Base-by-base conservation (phyloP, 2,888 invertebrate species). In the Ferdinandea cuprea region DNA sequence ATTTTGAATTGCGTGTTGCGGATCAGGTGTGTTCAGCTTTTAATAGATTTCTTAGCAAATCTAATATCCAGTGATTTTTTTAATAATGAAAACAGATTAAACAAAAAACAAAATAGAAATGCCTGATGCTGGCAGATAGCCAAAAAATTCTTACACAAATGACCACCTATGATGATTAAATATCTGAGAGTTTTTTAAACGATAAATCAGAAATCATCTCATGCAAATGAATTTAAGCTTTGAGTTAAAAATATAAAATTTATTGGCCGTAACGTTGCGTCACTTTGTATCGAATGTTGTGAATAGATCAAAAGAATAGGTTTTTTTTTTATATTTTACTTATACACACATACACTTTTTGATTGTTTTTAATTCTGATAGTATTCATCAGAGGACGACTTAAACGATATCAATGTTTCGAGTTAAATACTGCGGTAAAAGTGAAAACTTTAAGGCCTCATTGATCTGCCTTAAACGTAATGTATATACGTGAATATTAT, bases 241-340 rank as follows among this genome's bases (percentile, higher is more conserved):
- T 11, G n/a, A 35, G 2, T 7, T 17, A 15, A 21, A 21, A 56
- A 37, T 9, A 25, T 25, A 25, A 56, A 56, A 56, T 56, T 56
- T 40, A 56, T 56, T 56, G 13, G 25, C 56, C 21, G 25, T 56
- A 40, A 56, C 40, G n/a, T 37, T 56, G 37, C 56, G 37, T 25
- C 56, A 56, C 13, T 4, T 21, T 25, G 13, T 25, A 56, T 40
- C 13, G 25, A 40, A 21, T 25, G 25, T 25, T 21, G 21, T 56
- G 35, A 19, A 44, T 19, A 19, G 44, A 9, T 44, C 19, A 44
- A 19, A 19, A 9, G 44, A 19, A 19, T 44, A n/a, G n/a, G n/a
- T 9, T 2, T 3, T 11, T 19, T 44, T 8, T 19, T 44, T 0
- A 6, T 40, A n/a, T 40, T 42, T 42, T 13, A 8, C 17, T 17